Conservation (phyloP, 2,113 vertebrate species). For the Egretta garzetta region DNA sequence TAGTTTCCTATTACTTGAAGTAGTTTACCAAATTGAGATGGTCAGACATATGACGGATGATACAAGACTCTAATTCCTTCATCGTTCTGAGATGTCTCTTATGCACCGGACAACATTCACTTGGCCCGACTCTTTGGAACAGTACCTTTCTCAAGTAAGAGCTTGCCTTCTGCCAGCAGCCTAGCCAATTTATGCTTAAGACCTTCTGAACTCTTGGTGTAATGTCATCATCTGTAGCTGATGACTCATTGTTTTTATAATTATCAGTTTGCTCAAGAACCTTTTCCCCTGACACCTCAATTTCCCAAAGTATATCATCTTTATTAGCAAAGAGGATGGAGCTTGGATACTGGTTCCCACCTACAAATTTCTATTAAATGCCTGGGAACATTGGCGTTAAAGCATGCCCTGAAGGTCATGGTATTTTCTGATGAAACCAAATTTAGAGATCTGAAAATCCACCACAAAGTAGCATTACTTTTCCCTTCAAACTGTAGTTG, state of each 20-base stretch:
- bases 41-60: neutral
- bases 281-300: neutral
- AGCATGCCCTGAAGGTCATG: neutral
- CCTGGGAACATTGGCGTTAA: neutral
- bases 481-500: neutral
- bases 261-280: conserved; percentile 15
- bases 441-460: neutral
- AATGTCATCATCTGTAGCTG: neutral
- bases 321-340: conserved; percentile 17
- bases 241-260: conserved; percentile 27
- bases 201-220: neutral
- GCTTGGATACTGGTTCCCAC: neutral
- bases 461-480: neutral
- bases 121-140: neutral
- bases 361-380: neutral
- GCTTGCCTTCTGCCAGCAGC: neutral
- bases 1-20: neutral
- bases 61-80: neutral
- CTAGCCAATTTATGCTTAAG: neutral
- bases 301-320: conserved; percentile 18
- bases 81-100: neutral
- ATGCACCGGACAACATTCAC: neutral
- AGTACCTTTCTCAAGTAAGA: neutral
- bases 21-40: neutral
- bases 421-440: neutral